Evolutionary conservation across 2,113 vertebrate genomes (phyloP), one percentile per base, ranked within the genome.

Genomic region (Ochotona princeps): DNA sequence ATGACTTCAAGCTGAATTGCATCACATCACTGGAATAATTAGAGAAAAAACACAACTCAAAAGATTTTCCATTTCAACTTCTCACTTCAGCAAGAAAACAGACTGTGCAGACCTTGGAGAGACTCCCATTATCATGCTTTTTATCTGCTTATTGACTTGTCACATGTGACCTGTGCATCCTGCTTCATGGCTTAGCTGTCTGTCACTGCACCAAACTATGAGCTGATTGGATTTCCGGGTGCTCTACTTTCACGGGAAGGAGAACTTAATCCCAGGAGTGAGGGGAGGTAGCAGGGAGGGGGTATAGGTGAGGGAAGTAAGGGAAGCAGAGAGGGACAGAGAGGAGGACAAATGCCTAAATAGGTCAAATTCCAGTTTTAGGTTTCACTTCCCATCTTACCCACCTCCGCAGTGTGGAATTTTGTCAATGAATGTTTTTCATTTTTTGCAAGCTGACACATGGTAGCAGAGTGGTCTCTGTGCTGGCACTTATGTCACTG

Each of bases 401-500:
- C 21, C 28, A 72, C n/a, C n/a, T 47, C 21, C 28, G 26, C 4
- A n/a, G 93, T 51, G 67, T 30, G 78, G 5, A 83, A 89, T 76
- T 90, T 63, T 70, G 49, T 47, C 93, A 78, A 67, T 87, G 32
- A 82, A 60, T 72, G 30, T 57, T n/a, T 49, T 78, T 49, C 44
- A 21, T 60, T 61, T 86, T 86, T 84, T 66, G 26, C 80, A 87
- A 13, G 73, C 35, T 57, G 89, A 73, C 25, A 78, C 65, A 73
- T 88, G 73, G 44, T 20, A 78, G 47, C 54, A 86, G 61, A 65
- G 69, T 73, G 51, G 51, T 80, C 60, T 86, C 65, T 75, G 32
- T 32, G 25, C 28, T 28, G 15, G 69, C 61, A 75, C 18, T 23
- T 75, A 35, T 30, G 51, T 82, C 65, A 54, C 13, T 91, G 78